Evolutionary conservation across 2,113 vertebrate genomes (phyloP).

Genomic region (Globicephala melas): DNA sequence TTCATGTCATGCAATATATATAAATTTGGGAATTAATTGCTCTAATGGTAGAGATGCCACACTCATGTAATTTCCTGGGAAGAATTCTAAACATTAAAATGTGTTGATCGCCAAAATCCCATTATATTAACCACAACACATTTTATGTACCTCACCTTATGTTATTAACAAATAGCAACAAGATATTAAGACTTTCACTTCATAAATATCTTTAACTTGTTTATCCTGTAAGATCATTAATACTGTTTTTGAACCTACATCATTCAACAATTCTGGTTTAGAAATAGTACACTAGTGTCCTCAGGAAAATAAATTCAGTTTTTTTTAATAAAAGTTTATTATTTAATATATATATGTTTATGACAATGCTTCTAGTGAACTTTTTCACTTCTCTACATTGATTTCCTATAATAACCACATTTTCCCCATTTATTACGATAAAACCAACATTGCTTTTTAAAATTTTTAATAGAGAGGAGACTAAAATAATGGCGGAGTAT

Average conservation of each 20-base stretch:
- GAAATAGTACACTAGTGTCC: not conserved
- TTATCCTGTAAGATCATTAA: not conserved
- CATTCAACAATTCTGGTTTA: not conserved
- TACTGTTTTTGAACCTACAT: not conserved
- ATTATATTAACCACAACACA: not conserved
- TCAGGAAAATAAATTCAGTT: not conserved
- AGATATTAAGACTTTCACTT: not conserved
- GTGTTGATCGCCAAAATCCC: not conserved
- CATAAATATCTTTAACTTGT: not conserved
- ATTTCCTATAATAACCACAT: not conserved
- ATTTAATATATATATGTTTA: not conserved
- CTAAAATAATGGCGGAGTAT: not conserved
- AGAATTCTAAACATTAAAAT: slow-evolving; percentile 5
- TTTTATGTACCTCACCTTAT: not conserved
- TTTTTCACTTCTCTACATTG: not conserved
- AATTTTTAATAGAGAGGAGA: not conserved
- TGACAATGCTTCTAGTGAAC: not conserved
- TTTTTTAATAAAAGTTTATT: not conserved
- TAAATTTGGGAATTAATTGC: not conserved
- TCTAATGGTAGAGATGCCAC: not conserved
- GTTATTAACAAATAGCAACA: not conserved
- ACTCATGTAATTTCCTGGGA: not conserved
- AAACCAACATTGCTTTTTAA: not conserved
- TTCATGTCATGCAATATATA: slow-evolving; percentile 26
- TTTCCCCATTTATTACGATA: not conserved